phyloP scores from a whole-genome alignment of 2,113 vertebrate genomes.

The Prochilodus magdalenae region DNA sequence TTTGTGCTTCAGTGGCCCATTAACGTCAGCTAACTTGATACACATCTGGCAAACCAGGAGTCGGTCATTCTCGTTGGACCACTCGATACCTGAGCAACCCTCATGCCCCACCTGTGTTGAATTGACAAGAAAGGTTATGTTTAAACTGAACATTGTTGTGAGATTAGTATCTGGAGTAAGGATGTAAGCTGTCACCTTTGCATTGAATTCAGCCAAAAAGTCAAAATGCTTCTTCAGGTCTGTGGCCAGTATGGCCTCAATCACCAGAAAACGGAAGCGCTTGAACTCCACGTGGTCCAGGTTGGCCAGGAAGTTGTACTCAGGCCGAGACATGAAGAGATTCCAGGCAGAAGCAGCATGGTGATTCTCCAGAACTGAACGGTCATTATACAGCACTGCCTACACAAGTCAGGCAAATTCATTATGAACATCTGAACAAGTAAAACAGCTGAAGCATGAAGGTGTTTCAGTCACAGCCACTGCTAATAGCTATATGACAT shows the following conservation, averaged over 20 bases:
- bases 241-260: conserved; percentile 96
- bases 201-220: conserved; percentile 94
- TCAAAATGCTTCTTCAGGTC: conserved; percentile 99
- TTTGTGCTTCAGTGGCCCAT: conserved; percentile 93
- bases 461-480: too few species aligned
- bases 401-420: conserved; percentile 54
- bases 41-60: conserved; percentile 98
- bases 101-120: conserved; percentile 89
- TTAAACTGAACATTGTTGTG: background rate
- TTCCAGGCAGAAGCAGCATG: conserved; percentile 97
- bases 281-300: conserved; percentile 97
- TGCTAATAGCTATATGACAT: too few species aligned
- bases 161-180: conserved; percentile 51
- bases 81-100: conserved; percentile 91
- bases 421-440: background rate
- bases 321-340: conserved; percentile 93
- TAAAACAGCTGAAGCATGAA: background rate
- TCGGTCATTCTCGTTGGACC: conserved; percentile 97
- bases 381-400: conserved; percentile 97
- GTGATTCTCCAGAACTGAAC: conserved; percentile 96
- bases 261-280: conserved; percentile 97
- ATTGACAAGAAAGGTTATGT: background rate
- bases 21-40: conserved; percentile 97
- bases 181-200: conserved; percentile 83
- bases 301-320: conserved; percentile 95